phyloP scores from a whole-genome alignment of 2,888 invertebrate genomes.

The Empis stercorea region DNA sequence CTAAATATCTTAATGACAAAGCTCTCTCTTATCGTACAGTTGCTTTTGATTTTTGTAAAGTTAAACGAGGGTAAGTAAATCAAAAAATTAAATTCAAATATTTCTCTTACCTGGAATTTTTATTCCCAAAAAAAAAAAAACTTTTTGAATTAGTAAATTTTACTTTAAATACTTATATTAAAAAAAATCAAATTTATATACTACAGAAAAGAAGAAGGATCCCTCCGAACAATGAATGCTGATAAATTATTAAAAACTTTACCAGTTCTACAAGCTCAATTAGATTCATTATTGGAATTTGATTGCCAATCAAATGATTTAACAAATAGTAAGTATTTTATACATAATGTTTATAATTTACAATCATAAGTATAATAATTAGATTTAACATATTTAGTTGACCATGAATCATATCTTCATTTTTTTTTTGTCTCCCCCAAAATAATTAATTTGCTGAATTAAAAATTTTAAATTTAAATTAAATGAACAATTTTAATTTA shows the following conservation, averaged over 20 bases:
- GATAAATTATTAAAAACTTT: conserved; percentile 94
- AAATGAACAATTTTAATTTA: no score
- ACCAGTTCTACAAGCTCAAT: conserved; percentile 87
- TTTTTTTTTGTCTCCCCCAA: no score
- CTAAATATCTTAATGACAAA: conserved; percentile 98
- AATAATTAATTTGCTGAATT: no score
- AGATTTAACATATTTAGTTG: no score
- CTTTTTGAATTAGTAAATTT: no score
- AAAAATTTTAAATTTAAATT: no score
- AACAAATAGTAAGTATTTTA: conserved; percentile 58
- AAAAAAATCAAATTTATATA: not conserved
- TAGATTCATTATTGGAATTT: conserved; percentile 93
- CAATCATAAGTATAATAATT: no score
- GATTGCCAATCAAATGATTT: conserved; percentile 94
- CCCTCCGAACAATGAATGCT: conserved; percentile 91
- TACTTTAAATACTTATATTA: not conserved
- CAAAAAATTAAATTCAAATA: no score
- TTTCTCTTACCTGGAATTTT: no score
- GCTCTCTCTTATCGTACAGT: conserved; percentile 95
- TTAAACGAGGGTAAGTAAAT: conserved; percentile 81
- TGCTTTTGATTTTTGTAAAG: conserved; percentile 99
- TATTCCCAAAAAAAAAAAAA: no score
- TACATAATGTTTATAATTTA: no score
- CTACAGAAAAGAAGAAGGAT: conserved; percentile 97
- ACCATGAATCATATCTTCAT: no score